These are phyloP conservation scores for Steatocranus sp. DNA, from an alignment of 2,797 vertebrate genomes.

Conservation along the genomic window DNA sequence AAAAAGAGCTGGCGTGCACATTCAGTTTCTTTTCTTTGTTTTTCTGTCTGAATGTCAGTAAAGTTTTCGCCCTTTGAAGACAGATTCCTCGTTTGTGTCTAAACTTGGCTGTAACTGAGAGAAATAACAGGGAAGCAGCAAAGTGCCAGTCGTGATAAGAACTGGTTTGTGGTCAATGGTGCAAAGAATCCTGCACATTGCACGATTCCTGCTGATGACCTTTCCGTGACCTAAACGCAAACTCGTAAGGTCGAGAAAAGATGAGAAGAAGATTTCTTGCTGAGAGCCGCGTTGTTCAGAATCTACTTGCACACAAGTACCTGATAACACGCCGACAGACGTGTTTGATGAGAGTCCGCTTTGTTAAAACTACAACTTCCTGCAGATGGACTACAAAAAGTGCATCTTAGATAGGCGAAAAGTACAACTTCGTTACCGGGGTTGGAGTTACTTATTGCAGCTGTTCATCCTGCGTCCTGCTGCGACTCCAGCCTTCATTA, in stretches of 20 bases:
- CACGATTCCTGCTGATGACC: background rate
- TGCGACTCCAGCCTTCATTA: background rate
- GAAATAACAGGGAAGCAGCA: background rate
- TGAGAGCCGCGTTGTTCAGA: background rate
- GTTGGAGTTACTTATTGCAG: background rate
- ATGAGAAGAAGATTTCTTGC: background rate
- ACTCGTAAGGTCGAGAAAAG: background rate
- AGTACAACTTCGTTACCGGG: background rate
- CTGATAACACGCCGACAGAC: background rate
- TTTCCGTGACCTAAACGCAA: background rate
- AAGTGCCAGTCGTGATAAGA: background rate
- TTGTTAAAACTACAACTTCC: background rate
- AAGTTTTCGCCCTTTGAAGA: background rate
- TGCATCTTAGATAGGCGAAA: background rate
- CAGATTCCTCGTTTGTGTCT: background rate
- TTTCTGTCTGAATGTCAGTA: background rate
- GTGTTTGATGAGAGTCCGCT: background rate
- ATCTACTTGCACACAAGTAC: background rate
- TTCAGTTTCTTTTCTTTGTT: background rate
- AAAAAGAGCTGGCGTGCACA: background rate
- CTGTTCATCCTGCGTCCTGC: background rate
- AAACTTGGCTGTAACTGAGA: background rate
- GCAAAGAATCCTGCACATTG: background rate
- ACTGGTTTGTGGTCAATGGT: background rate
- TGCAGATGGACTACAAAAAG: background rate